Percentiles rank a stretch among this genome's conserved stretches.
phyloP scores from a whole-genome alignment of 2,888 invertebrate species.

The Dasysyrphus tricinctus region DNA sequence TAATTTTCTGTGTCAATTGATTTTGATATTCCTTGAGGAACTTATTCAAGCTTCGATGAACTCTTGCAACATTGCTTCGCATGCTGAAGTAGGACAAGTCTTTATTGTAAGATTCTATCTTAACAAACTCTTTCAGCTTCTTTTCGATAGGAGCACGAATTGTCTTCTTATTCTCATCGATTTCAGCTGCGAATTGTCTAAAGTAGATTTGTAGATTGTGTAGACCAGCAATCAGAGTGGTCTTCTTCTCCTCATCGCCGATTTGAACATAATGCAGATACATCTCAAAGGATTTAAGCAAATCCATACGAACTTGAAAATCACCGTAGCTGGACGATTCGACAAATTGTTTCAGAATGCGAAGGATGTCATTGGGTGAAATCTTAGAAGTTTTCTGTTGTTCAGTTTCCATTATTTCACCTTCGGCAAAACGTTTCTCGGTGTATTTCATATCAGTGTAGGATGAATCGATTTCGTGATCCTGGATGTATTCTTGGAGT shows the following conservation, averaged over 20 bases:
- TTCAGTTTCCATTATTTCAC: constrained; percentile 77
- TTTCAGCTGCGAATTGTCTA: constrained; percentile 88
- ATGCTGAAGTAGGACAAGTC: constrained; percentile 97
- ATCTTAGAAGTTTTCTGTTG: constrained; percentile 77
- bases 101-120: constrained; percentile 96
- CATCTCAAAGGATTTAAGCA: constrained; percentile 92
- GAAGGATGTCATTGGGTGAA: constrained; percentile 80
- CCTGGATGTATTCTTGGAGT: constrained; percentile 86
- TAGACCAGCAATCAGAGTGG: constrained; percentile 86
- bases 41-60: constrained; percentile 94
- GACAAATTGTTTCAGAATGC: constrained; percentile 91
- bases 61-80: constrained; percentile 93
- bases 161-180: constrained; percentile 87
- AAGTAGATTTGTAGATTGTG: constrained; percentile 95
- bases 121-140: constrained; percentile 95
- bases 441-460: constrained; percentile 78
- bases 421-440: constrained; percentile 79
- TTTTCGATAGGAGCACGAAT: constrained; percentile 94
- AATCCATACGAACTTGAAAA: constrained; percentile 90
- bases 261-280: constrained; percentile 87
- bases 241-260: constrained; percentile 79
- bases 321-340: constrained; percentile 93
- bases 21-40: constrained; percentile 93
- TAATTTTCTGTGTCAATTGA: constrained; percentile 82
- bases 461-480: constrained; percentile 78